phyloP scores from a whole-genome alignment of 2,888 invertebrate species.

The Hydrotaea cyrtoneurina region DNA sequence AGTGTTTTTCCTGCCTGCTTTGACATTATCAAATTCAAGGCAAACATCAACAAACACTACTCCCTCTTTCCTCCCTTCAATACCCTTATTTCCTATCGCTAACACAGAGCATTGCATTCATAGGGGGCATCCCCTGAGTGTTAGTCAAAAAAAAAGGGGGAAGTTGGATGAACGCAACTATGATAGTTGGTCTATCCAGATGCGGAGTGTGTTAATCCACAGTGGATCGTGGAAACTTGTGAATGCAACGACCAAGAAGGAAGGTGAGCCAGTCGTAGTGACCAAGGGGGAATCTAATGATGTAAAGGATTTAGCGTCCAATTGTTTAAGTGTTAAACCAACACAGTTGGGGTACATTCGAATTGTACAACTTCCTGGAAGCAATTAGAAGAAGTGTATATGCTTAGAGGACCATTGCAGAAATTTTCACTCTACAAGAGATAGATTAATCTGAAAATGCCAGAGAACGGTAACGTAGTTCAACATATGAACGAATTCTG shows the following conservation, averaged over 20 bases:
- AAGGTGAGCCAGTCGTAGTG: too few species aligned
- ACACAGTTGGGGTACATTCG: constrained; percentile 53
- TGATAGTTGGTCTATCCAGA: constrained; percentile 49
- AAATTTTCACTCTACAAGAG: constrained; percentile 55
- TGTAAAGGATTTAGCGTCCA: constrained; percentile 39
- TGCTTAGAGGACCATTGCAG: constrained; percentile 47
- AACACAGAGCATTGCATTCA: too few species aligned
- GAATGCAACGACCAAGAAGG: constrained; percentile 12
- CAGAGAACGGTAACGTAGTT: too few species aligned
- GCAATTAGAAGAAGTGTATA: too few species aligned
- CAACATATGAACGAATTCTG: too few species aligned
- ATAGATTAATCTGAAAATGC: constrained; percentile 45
- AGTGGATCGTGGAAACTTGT: constrained; percentile 49
- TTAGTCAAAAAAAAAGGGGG: too few species aligned
- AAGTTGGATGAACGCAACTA: constrained; percentile 48
- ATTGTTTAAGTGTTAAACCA: constrained; percentile 48
- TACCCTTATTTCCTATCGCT: too few species aligned
- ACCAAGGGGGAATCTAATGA: constrained; percentile 33
- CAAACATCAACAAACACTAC: too few species aligned
- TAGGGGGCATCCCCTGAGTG: too few species aligned
- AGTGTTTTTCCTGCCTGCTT: too few species aligned
- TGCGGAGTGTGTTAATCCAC: constrained; percentile 50
- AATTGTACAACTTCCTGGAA: constrained; percentile 45
- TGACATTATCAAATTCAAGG: too few species aligned
- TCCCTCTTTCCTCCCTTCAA: too few species aligned